phyloP scores from a whole-genome alignment of 2,113 vertebrate genomes.

The Petrocephalus microphthalmus region DNA sequence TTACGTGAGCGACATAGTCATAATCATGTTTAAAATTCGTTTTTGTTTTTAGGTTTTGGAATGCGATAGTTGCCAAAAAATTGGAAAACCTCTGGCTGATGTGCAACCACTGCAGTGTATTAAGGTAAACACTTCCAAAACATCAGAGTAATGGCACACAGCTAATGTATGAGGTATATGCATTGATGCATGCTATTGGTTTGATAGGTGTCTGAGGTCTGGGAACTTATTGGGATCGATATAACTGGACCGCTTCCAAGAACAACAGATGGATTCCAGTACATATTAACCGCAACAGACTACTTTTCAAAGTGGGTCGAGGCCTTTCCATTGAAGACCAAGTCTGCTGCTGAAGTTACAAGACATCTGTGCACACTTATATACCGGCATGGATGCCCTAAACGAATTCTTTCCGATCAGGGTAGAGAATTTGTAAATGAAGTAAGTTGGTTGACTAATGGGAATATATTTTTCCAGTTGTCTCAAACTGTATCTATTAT shows the following conservation, averaged over 20 bases:
- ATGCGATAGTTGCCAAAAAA: not conserved
- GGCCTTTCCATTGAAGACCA: conserved; percentile 22
- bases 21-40: not conserved
- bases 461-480: not conserved
- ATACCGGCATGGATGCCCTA: conserved; percentile 27
- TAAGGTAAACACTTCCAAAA: not conserved
- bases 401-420: conserved; percentile 2
- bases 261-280: conserved; percentile 19
- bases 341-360: conserved; percentile 16
- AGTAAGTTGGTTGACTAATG: not conserved
- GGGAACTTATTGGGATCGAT: conserved; percentile 26
- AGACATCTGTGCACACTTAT: conserved; percentile 6
- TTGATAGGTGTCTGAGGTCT: conserved; percentile 7
- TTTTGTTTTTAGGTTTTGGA: not conserved
- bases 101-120: not conserved
- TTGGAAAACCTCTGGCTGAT: not conserved
- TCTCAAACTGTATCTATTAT: not conserved
- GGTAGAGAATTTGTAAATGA: not conserved
- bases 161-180: not conserved
- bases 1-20: not conserved
- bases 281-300: conserved; percentile 27
- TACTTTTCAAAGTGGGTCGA: conserved; percentile 34
- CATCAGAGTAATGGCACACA: not conserved
- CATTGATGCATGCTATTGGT: not conserved
- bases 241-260: conserved; percentile 23